phyloP scores from a whole-genome alignment of 2,888 invertebrate genomes.

The Cyaniris semiargus region DNA sequence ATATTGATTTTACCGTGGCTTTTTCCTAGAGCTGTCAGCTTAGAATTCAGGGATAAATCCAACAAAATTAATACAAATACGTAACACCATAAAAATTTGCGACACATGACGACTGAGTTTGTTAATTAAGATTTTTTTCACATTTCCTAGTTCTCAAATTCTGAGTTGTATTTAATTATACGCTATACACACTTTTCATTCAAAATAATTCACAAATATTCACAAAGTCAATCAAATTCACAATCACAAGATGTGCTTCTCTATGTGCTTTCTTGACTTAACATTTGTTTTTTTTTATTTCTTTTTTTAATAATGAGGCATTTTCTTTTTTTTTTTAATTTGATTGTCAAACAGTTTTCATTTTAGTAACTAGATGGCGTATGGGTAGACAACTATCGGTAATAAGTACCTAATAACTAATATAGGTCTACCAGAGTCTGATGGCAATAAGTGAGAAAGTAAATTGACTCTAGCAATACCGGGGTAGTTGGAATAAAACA shows the following conservation, averaged over 20 bases:
- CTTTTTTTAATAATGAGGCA: not conserved
- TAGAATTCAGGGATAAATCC: constrained; percentile 84
- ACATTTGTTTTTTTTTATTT: not conserved
- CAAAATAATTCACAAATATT: constrained; percentile 39
- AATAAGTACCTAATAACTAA: too few relatives aligned
- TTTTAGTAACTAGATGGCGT: too few relatives aligned
- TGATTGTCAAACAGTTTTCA: too few relatives aligned
- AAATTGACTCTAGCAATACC: too few relatives aligned
- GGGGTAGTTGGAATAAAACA: too few relatives aligned
- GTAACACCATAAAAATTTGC: constrained; percentile 82
- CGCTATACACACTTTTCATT: constrained; percentile 42
- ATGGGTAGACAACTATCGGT: too few relatives aligned
- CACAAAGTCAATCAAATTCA: constrained; percentile 36
- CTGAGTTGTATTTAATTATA: not conserved
- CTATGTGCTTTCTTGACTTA: constrained; percentile 39
- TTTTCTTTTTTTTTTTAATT: too few relatives aligned
- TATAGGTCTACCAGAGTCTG: too few relatives aligned
- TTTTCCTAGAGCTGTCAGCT: constrained; percentile 86
- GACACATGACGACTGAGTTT: constrained; percentile 72
- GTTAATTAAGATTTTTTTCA: constrained; percentile 59
- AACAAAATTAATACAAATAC: constrained; percentile 84
- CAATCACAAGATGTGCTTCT: constrained; percentile 42
- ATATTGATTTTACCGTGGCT: constrained; percentile 85
- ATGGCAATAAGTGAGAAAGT: too few relatives aligned
- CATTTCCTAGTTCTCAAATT: constrained; percentile 57